Conservation (phyloP, 2,888 invertebrate species). For the Baronia brevicornis region DNA sequence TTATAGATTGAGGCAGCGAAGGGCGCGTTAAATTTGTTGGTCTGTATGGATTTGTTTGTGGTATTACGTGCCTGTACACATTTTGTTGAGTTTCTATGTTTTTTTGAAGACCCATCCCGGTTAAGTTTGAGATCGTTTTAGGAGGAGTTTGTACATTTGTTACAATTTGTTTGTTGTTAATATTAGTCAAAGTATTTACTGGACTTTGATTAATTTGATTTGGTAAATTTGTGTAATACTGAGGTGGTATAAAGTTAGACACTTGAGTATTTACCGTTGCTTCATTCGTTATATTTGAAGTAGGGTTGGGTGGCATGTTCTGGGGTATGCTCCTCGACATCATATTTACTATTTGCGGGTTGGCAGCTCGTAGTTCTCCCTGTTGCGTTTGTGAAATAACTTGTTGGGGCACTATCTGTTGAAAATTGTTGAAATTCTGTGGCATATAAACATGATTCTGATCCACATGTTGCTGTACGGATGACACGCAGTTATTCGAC, state of each 20-base stretch:
- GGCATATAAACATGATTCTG: constrained; percentile 53
- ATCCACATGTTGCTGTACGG: constrained; percentile 45
- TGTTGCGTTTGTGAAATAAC: constrained; percentile 24
- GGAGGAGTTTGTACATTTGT: constrained; percentile 22
- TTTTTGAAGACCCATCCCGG: constrained; percentile 19
- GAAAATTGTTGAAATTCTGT: constrained; percentile 38
- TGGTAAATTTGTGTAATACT: constrained; percentile 12
- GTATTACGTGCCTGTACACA: constrained; percentile 17
- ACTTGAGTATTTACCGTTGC: neutral
- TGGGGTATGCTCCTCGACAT: constrained; percentile 9
- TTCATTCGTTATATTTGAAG: constrained; percentile 6
- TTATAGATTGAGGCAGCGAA: constrained; percentile 27
- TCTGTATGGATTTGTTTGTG: constrained; percentile 17
- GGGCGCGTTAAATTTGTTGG: constrained; percentile 4
- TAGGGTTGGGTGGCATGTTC: constrained; percentile 1
- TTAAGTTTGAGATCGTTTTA: constrained; percentile 20
- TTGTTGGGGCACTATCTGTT: constrained; percentile 45
- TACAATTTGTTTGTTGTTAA: constrained; percentile 15
- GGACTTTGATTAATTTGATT: constrained; percentile 26
- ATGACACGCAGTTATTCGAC: constrained; percentile 43
- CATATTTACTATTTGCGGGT: constrained; percentile 21
- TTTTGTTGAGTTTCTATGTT: constrained; percentile 21
- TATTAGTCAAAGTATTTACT: constrained; percentile 18
- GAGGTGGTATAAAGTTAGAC: constrained; percentile 8
- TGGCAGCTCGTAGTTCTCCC: constrained; percentile 20